Percentiles rank a stretch among this genome's conserved stretches.
Conservation (phyloP, 2,888 invertebrate species). For the Rambutsinella grinnellia region DNA sequence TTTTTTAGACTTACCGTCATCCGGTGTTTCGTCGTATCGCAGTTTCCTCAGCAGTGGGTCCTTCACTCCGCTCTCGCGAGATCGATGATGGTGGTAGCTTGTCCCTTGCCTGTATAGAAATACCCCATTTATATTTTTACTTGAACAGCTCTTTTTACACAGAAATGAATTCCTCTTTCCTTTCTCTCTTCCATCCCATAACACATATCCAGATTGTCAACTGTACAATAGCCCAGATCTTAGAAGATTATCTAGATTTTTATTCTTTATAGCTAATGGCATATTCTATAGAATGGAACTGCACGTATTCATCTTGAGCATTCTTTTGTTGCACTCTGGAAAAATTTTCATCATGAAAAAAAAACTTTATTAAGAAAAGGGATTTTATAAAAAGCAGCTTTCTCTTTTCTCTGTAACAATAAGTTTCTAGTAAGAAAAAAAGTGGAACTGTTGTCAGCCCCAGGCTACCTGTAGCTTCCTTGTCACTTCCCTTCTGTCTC, state of each 20-base stretch:
- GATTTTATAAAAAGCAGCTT: conserved; percentile 38
- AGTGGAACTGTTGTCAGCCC: conserved; percentile 28
- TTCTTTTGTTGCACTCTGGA: too few relatives aligned
- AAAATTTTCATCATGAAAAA: neutral
- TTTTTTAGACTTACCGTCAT: conserved; percentile 63
- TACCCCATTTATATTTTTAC: conserved; percentile 27
- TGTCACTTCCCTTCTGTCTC: conserved; percentile 2
- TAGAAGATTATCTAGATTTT: too few relatives aligned
- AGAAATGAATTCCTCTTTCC: neutral
- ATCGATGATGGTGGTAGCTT: conserved; percentile 59
- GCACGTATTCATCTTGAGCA: too few relatives aligned
- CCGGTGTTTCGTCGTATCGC: conserved; percentile 65
- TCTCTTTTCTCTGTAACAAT: conserved; percentile 17
- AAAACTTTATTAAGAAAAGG: conserved; percentile 14
- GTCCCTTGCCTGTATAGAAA: conserved; percentile 51
- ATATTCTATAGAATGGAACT: too few relatives aligned
- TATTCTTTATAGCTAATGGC: too few relatives aligned
- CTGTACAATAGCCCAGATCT: too few relatives aligned
- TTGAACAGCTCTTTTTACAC: neutral
- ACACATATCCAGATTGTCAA: too few relatives aligned
- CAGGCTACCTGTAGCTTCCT: conserved; percentile 51
- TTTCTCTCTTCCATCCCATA: neutral
- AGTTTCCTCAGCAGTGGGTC: conserved; percentile 66
- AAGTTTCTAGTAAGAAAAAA: conserved; percentile 14
- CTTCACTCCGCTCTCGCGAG: conserved; percentile 57